Conservation (phyloP, 2,113 vertebrate genomes). For the Cardinalis cardinalis region DNA sequence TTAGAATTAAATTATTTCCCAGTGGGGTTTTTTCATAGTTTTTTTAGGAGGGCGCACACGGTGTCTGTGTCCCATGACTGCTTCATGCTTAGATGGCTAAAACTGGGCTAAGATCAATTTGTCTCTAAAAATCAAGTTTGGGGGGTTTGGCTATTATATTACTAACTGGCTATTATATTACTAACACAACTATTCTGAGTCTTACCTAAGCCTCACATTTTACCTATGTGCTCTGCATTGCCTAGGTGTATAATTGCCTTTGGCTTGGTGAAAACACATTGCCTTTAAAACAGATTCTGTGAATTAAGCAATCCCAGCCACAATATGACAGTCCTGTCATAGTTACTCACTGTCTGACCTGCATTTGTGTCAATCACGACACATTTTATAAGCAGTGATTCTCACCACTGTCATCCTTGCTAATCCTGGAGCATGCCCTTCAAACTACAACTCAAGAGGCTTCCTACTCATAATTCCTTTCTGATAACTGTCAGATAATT, state of each 20-base stretch:
- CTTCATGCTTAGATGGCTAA: background rate
- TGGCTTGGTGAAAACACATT: background rate
- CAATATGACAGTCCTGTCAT: background rate
- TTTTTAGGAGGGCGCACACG: rapidly evolving
- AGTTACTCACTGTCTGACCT: background rate
- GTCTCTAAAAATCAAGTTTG: background rate
- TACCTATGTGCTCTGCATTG: background rate
- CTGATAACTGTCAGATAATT: background rate
- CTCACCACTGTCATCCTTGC: background rate
- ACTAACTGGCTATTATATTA: background rate
- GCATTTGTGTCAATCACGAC: background rate
- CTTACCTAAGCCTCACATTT: background rate
- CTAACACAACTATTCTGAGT: background rate
- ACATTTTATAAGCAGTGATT: background rate
- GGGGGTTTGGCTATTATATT: background rate
- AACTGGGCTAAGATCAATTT: background rate
- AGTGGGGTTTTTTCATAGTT: background rate
- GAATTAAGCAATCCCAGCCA: background rate
- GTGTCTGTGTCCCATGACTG: background rate
- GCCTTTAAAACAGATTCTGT: background rate
- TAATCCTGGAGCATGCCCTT: background rate
- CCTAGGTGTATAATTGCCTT: background rate
- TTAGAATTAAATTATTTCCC: background rate
- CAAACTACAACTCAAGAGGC: background rate
- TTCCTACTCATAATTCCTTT: background rate